Evolutionary conservation across 1,140 invertebrate genomes (phyloP).

Genomic region (Temnothorax nylanderi): DNA sequence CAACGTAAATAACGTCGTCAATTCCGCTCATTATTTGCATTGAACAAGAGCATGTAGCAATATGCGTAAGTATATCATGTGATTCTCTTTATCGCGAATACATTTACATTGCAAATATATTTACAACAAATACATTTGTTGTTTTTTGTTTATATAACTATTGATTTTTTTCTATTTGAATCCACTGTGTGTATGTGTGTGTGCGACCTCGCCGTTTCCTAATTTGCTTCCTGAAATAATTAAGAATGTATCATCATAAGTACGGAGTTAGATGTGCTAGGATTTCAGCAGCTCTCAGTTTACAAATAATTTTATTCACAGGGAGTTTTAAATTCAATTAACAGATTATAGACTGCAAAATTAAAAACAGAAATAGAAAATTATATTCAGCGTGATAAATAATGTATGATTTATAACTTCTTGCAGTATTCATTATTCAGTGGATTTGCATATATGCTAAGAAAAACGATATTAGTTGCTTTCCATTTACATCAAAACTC

Average conservation of each 20-base stretch:
- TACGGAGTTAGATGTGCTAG: neutral
- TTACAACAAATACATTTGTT: neutral
- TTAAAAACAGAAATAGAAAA: neutral
- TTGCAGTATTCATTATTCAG: no score
- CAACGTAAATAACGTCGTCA: neutral
- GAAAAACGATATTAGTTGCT: no score
- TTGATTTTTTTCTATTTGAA: neutral
- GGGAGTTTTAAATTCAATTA: neutral
- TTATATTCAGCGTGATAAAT: neutral
- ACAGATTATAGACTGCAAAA: neutral
- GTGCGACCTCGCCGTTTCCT: neutral
- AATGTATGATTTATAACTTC: no score
- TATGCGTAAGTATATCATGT: neutral
- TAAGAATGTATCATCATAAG: neutral
- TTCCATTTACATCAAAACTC: no score
- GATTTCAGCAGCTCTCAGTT: neutral
- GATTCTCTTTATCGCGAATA: neutral
- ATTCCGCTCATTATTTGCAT: neutral
- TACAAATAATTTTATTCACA: neutral
- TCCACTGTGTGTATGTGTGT: neutral
- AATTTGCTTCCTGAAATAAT: neutral
- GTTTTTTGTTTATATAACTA: neutral
- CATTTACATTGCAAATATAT: no score
- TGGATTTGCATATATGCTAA: no score
- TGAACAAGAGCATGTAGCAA: neutral